These are phyloP conservation scores for Eufriesea mexicana DNA, from an alignment of 1,140 invertebrate genomes.

Conservation along the genomic window DNA sequence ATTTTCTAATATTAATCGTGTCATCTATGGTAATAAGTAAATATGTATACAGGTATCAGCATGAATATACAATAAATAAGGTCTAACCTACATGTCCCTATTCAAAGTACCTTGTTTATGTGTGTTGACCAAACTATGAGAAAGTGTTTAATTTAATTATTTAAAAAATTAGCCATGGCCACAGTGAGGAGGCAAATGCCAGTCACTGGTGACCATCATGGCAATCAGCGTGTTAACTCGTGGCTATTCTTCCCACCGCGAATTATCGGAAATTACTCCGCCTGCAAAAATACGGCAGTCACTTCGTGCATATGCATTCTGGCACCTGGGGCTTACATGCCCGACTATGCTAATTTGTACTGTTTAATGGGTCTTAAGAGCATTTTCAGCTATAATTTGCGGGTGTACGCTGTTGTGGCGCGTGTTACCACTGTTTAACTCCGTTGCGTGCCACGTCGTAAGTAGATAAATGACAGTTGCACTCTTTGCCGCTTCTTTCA, in stretches of 20 bases:
- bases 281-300: conserved; percentile 54
- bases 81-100: no score
- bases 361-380: conserved; percentile 35
- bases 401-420: not conserved
- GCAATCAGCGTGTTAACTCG: conserved; percentile 4
- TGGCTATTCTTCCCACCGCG: conserved; percentile 9
- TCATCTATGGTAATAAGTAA: no score
- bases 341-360: conserved; percentile 33
- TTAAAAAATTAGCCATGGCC: no score
- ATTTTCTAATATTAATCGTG: no score
- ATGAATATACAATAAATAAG: no score
- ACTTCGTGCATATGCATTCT: conserved; percentile 56
- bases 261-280: conserved; percentile 57
- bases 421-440: not conserved
- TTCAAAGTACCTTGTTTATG: no score
- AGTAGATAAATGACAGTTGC: not conserved
- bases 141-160: no score
- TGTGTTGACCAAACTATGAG: no score
- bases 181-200: conserved; percentile 10
- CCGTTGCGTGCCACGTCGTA: conserved; percentile 1
- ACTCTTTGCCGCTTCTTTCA: not conserved
- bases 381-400: conserved; percentile 18
- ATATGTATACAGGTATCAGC: no score
- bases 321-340: conserved; percentile 32
- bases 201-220: not conserved